Evolutionary conservation across 2,113 vertebrate genomes (phyloP).

Genomic region (Penelope pileata): DNA sequence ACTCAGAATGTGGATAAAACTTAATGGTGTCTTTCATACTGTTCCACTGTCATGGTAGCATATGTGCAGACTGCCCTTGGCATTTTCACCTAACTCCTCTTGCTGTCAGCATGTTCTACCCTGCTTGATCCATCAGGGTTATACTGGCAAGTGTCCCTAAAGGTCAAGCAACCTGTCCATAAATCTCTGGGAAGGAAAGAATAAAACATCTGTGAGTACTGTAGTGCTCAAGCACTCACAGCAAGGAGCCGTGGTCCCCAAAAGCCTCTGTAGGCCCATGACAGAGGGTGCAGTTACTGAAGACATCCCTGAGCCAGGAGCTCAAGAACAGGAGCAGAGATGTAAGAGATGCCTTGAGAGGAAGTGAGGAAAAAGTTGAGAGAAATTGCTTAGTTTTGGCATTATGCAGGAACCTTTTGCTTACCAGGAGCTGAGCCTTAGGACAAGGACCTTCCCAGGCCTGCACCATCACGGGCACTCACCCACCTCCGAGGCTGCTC

Average conservation of each 20-base stretch:
- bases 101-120: neutral
- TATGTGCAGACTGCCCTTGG: neutral
- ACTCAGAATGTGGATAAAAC: neutral
- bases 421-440: neutral
- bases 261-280: neutral
- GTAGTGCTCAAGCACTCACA: neutral
- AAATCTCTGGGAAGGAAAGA: neutral
- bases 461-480: neutral
- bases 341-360: neutral
- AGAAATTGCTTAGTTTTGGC: neutral
- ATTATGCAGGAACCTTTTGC: rapidly evolving
- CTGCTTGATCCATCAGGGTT: rapidly evolving
- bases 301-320: neutral
- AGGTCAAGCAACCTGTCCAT: neutral
- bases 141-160: neutral
- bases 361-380: neutral
- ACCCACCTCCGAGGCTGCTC: neutral
- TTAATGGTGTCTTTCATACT: neutral
- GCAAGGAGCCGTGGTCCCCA: neutral
- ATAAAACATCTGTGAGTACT: neutral
- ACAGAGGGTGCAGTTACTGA: neutral
- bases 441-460: neutral
- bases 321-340: neutral
- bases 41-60: neutral
- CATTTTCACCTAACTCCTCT: neutral